A percentile compares a stretch with the other conserved stretches of the same genome.
Evolutionary conservation across 2,113 vertebrate species (phyloP).

Genomic region (Benitochromis conjunctus): DNA sequence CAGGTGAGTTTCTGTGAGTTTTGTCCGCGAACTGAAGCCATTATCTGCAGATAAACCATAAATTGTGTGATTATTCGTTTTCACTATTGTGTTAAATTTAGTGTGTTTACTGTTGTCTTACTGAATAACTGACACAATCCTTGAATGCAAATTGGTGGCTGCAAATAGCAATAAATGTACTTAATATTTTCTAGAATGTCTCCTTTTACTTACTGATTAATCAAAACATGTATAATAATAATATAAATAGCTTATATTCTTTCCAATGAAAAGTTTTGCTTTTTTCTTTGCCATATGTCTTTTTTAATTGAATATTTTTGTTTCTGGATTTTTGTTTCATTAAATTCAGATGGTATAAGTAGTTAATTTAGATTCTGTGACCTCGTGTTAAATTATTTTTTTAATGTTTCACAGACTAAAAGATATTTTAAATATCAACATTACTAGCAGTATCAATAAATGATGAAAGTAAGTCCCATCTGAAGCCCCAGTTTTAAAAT

Average conservation of each 20-base stretch:
- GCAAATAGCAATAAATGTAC: not conserved
- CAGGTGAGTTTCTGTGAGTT: conserved; percentile 75
- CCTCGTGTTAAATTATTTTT: not conserved
- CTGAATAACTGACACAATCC: not conserved
- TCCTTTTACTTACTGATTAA: not conserved
- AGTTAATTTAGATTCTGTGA: not conserved
- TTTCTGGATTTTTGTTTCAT: not conserved
- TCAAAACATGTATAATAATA: not conserved
- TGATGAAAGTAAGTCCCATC: accelerated
- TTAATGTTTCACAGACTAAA: accelerated
- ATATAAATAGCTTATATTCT: not conserved
- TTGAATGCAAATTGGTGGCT: not conserved
- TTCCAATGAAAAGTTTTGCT: not conserved
- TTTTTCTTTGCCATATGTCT: accelerated
- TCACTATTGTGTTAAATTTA: not conserved
- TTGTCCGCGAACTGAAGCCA: not conserved
- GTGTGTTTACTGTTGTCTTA: not conserved
- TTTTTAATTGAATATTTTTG: not conserved
- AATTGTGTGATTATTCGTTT: not conserved
- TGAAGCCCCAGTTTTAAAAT: not conserved
- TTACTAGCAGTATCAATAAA: not conserved
- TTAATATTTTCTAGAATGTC: accelerated
- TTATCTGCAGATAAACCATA: accelerated
- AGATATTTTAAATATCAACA: not conserved
- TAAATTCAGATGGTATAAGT: not conserved